Evolutionary conservation across 2,113 vertebrate genomes (phyloP).

Genomic region (Dasyornis broadbenti): DNA sequence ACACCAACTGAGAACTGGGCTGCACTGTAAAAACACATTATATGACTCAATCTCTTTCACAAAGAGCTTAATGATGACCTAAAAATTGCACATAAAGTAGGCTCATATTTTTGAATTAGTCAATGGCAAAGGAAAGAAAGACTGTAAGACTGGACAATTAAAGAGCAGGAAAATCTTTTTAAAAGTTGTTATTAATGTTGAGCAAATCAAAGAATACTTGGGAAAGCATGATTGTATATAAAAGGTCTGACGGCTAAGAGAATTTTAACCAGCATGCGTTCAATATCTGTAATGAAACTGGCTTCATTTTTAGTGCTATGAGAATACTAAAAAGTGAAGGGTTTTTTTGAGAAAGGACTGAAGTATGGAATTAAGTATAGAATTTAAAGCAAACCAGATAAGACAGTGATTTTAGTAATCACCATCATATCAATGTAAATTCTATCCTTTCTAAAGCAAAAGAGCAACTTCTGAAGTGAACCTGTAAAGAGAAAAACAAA

Average conservation of each 20-base stretch:
- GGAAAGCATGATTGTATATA: background rate
- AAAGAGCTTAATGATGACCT: conserved; percentile 52
- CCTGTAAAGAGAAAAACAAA: background rate
- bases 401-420: background rate
- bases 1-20: conserved; percentile 36
- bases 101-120: conserved; percentile 57
- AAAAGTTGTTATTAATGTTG: conserved; percentile 20
- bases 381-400: background rate
- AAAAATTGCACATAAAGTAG: conserved; percentile 37
- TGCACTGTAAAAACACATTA: conserved; percentile 26
- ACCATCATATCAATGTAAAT: background rate
- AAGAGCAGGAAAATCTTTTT: conserved; percentile 36
- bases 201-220: background rate
- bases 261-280: conserved; percentile 11
- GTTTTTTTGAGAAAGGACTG: background rate
- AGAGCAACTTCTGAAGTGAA: background rate
- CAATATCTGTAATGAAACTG: background rate
- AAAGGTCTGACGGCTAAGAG: background rate
- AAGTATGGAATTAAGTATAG: background rate
- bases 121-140: conserved; percentile 35
- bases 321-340: background rate
- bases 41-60: conserved; percentile 42
- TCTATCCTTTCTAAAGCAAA: background rate
- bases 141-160: background rate
- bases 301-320: background rate